Percentiles rank a stretch among this genome's conserved stretches.
Evolutionary conservation across 2,888 invertebrate genomes (phyloP).

Genomic region (Caenorhabditis becei): DNA sequence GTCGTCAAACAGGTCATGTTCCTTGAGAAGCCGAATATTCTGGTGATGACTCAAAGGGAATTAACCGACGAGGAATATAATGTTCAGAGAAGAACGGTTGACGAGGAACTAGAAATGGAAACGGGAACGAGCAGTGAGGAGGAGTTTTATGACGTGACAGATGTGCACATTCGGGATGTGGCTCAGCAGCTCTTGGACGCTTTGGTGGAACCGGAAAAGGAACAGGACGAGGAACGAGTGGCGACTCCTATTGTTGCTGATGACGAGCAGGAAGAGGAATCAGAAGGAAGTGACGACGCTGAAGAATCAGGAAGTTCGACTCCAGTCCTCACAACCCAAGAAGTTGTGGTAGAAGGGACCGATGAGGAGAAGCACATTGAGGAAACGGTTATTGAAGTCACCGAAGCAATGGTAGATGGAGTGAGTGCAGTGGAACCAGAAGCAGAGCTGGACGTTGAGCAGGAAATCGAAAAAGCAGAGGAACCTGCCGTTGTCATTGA

Average conservation of each 20-base stretch:
- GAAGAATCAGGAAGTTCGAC: constrained; percentile 10
- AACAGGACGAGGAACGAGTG: constrained; percentile 3
- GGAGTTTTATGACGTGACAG: constrained; percentile 26
- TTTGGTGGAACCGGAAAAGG: neutral
- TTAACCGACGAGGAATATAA: constrained; percentile 19
- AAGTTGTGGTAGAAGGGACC: neutral
- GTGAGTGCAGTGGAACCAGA: no score
- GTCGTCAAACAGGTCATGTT: constrained; percentile 36
- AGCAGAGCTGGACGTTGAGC: no score
- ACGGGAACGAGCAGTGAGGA: no score
- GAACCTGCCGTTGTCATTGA: no score
- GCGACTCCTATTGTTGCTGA: neutral
- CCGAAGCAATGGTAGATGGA: no score
- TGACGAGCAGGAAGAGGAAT: neutral
- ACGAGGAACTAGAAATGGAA: neutral
- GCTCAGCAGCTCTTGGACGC: constrained; percentile 30
- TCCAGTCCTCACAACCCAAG: neutral
- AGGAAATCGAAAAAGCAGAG: no score
- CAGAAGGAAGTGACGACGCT: neutral
- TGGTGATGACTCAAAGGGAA: constrained; percentile 50
- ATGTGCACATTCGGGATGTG: constrained; percentile 22
- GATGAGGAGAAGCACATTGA: neutral
- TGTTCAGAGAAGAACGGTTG: neutral
- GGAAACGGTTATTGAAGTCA: constrained; percentile 5
- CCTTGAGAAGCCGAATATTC: constrained; percentile 55